These are phyloP conservation scores for Melanophora roralis DNA, from an alignment of 2,888 invertebrate species.

Conservation along the genomic window DNA sequence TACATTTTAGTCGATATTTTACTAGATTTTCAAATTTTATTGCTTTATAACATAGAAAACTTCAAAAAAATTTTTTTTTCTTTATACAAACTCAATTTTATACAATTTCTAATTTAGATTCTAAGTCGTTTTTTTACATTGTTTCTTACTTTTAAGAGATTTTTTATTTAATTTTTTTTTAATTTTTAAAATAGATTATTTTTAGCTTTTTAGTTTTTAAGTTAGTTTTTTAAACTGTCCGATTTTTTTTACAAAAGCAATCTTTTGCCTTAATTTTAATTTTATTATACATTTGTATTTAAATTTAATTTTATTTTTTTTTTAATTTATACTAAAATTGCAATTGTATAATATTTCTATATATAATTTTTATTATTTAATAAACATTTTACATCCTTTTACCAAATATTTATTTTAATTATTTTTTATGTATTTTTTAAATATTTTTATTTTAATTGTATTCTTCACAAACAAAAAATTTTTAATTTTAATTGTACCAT, in stretches of 20 bases:
- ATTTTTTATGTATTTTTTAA: background rate
- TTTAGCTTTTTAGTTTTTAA: background rate
- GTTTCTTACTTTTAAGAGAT: too few relatives aligned
- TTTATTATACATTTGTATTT: background rate
- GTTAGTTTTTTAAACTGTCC: background rate
- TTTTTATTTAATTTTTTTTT: background rate
- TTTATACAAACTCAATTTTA: background rate
- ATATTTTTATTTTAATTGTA: conserved; percentile 11
- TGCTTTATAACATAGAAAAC: background rate
- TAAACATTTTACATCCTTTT: background rate
- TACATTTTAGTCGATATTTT: background rate
- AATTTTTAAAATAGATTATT: conserved; percentile 8
- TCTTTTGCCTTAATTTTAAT: background rate
- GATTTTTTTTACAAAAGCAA: background rate
- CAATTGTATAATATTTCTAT: background rate
- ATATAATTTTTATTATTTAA: background rate
- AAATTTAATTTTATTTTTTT: background rate
- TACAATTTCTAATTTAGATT: background rate
- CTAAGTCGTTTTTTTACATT: background rate
- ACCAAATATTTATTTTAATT: background rate
- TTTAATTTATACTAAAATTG: conserved; percentile 9
- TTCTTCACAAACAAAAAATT: too few relatives aligned
- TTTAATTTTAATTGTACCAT: background rate
- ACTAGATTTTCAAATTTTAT: background rate
- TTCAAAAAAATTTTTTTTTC: background rate